phyloP scores from a whole-genome alignment of 2,113 vertebrate genomes.

The Pseudorhombus dupliciocellatus region DNA sequence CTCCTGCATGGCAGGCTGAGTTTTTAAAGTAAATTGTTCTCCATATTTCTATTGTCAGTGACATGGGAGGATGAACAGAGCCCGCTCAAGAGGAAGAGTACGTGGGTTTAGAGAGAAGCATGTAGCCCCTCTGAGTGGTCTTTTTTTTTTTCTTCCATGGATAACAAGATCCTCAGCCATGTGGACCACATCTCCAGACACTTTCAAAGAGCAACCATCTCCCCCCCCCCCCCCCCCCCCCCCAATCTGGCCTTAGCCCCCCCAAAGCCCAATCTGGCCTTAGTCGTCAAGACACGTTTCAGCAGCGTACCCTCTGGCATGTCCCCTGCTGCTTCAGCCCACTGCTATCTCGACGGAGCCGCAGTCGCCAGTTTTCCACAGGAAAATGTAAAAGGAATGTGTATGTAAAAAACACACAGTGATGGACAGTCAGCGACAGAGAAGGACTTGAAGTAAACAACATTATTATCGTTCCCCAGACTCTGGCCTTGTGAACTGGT shows the following conservation, averaged over 20 bases:
- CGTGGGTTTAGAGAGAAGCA: constrained; percentile 48
- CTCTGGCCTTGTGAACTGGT: constrained; percentile 55
- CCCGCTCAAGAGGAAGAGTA: constrained; percentile 50
- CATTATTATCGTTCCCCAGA: constrained; percentile 59
- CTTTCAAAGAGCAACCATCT: constrained; percentile 69
- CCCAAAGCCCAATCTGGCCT: constrained; percentile 66
- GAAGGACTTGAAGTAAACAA: constrained; percentile 60
- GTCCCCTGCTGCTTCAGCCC: constrained; percentile 54
- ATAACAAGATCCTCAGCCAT: constrained; percentile 67
- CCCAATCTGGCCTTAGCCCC: constrained; percentile 67
- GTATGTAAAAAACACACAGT: constrained; percentile 31
- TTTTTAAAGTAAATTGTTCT: constrained; percentile 12
- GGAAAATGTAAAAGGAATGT: constrained; percentile 43
- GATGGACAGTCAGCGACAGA: constrained; percentile 35
- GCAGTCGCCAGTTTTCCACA: constrained; percentile 31
- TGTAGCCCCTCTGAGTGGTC: constrained; percentile 32
- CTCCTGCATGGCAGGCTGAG: neutral
- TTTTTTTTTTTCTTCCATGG: constrained; percentile 40
- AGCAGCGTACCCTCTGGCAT: constrained; percentile 53
- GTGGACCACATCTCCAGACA: constrained; percentile 65
- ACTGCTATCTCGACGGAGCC: constrained; percentile 43
- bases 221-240: constrained; percentile 28
- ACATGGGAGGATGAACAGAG: constrained; percentile 28
- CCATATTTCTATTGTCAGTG: constrained; percentile 30
- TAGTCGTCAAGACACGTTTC: constrained; percentile 63